Base-by-base conservation (phyloP, 2,888 invertebrate species). In the Ichneumoninae sp. region DNA sequence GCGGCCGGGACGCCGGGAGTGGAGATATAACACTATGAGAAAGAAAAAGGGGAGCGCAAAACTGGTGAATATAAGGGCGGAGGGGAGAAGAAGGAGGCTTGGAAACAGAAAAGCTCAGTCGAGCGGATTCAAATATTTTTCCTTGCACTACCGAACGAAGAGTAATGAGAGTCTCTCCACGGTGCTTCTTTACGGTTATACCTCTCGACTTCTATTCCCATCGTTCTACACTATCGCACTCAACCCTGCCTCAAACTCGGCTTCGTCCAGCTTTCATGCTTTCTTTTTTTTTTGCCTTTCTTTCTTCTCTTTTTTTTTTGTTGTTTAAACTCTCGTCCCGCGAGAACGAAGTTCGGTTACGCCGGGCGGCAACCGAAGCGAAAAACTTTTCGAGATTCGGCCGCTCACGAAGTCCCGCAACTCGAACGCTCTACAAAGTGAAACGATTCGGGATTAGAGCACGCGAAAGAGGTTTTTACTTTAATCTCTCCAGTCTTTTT, bases 41-140 rank as follows among this genome's bases (percentile, higher is more conserved):
- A 75, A 62, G 72, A n/a, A 75, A 80, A 57, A 60, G 26, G 47
- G 71, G 66, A 71, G 52, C 57, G 57, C 40, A 70, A 52, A 57
- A 68, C 69, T 40, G 26, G 19, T 71, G 80, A 60, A 76, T 70
- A 84, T 77, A 60, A 65, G 54, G 26, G 36, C 16, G 76, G 52
- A 16, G 65, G 69, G 71, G 65, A 40, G 44, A 44, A 52, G 76
- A 78, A 80, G 83, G 71, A 50, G 0, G 65, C 30, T 52, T 65
- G 69, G 78, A 69, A 79, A 60, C 65, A 70, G 44, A 75, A 70
- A 81, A 85, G 86, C 78, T 81, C 85, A 88, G 86, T 83, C 87
- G 83, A 87, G 85, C 86, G 87, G 83, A 90, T 90, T 90, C 88
- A 87, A 89, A 90, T 89, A 88, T 90, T 89, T 89, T 88, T 86